Conservation (phyloP, 2,888 invertebrate genomes). For the Teleiodes luculella region DNA sequence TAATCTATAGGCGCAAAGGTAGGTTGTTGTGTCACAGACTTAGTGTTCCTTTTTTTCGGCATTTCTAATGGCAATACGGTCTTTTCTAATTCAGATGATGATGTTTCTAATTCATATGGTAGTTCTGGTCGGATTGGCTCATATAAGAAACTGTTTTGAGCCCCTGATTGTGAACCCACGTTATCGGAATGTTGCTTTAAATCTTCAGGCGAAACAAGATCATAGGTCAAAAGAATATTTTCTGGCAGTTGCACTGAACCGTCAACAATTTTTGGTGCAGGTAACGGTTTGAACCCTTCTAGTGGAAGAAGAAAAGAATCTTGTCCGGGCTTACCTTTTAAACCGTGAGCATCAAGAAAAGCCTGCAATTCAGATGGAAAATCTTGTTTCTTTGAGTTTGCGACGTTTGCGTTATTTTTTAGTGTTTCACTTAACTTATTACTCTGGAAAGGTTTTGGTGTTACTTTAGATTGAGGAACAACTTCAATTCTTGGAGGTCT, state of each 20-base stretch:
- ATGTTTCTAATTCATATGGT: slow-evolving; percentile 62
- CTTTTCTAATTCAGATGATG: slow-evolving; percentile 58
- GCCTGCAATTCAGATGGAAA: slow-evolving; percentile 61
- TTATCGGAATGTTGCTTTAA: slow-evolving; percentile 34
- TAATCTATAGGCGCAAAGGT: slow-evolving; percentile 65
- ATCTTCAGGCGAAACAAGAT: slow-evolving; percentile 52
- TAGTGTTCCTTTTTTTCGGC: slow-evolving; percentile 51
- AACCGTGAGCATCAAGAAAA: slow-evolving; percentile 62
- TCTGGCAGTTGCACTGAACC: slow-evolving; percentile 65
- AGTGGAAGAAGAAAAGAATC: slow-evolving; percentile 65
- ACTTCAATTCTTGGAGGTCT: slow-evolving; percentile 81
- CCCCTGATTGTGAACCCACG: slow-evolving; percentile 30
- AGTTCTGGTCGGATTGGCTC: slow-evolving; percentile 60
- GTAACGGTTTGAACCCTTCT: slow-evolving; percentile 69
- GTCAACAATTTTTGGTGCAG: slow-evolving; percentile 58
- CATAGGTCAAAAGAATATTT: slow-evolving; percentile 64
- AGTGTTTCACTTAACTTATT: slow-evolving; percentile 40
- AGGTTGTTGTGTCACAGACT: slow-evolving; percentile 37
- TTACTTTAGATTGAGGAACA: slow-evolving; percentile 54
- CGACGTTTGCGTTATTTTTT: slow-evolving; percentile 39
- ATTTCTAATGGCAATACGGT: slow-evolving; percentile 55
- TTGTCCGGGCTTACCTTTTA: slow-evolving; percentile 56
- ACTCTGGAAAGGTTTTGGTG: slow-evolving; percentile 43
- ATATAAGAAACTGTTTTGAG: slow-evolving; percentile 54
- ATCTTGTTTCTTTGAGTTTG: slow-evolving; percentile 43